These are phyloP conservation scores for Phenacoccus solenopsis DNA, from an alignment of 1,140 invertebrate genomes.

Conservation along the genomic window DNA sequence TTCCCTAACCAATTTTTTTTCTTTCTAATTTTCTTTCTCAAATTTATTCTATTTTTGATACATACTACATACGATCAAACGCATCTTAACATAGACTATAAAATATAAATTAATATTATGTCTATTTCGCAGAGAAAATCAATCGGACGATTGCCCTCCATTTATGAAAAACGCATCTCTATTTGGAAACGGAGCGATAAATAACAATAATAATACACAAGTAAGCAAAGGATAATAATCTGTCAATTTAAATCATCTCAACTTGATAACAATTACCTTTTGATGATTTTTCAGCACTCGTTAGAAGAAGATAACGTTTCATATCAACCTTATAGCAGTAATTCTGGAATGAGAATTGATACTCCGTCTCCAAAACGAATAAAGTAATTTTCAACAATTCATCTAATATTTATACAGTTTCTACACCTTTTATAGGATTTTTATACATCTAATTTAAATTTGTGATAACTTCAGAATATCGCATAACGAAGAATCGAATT, in stretches of 20 bases:
- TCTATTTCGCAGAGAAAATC: constrained; percentile 4
- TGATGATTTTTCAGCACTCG: not conserved
- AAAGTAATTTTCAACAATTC: too few species aligned
- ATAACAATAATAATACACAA: not conserved
- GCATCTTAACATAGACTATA: not conserved
- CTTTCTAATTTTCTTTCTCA: not conserved
- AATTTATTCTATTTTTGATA: not conserved
- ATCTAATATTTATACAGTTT: too few species aligned
- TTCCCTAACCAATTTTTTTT: too few species aligned
- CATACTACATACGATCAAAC: not conserved
- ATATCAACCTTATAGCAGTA: not conserved
- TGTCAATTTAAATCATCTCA: not conserved
- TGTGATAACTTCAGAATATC: not conserved
- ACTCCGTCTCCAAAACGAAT: constrained; percentile 4
- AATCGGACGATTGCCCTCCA: not conserved
- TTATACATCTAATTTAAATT: too few species aligned
- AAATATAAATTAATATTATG: too few species aligned
- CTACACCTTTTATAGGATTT: too few species aligned
- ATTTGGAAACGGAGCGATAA: not conserved
- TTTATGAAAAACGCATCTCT: not conserved
- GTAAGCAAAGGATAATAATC: not conserved
- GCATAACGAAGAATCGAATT: not conserved
- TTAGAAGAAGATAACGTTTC: not conserved
- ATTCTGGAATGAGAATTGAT: not conserved
- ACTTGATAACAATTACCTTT: not conserved